Conservation (phyloP, 2,797 vertebrate species). For the Gymnocypris eckloni region DNA sequence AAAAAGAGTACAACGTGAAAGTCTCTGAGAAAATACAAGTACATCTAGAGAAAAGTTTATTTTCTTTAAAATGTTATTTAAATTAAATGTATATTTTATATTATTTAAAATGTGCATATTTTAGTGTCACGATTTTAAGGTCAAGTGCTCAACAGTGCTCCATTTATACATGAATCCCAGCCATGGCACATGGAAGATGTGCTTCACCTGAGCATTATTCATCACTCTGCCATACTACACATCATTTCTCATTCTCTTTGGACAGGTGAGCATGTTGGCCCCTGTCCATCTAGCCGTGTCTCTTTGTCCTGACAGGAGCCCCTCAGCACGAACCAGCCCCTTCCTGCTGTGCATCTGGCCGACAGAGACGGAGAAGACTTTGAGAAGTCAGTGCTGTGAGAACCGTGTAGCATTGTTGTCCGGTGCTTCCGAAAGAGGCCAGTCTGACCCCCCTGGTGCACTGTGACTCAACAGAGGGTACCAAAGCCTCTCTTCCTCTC, state of each 20-base stretch:
- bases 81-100: not conserved
- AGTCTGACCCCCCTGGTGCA: conserved; percentile 66
- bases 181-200: not conserved
- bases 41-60: no score
- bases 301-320: conserved; percentile 23
- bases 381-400: conserved; percentile 58
- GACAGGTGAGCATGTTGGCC: conserved; percentile 36
- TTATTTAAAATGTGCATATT: not conserved
- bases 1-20: not conserved
- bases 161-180: not conserved
- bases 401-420: conserved; percentile 52
- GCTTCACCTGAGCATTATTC: conserved; percentile 16
- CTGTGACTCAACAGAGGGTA: conserved; percentile 55
- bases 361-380: conserved; percentile 51
- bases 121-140: not conserved
- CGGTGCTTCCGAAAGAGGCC: conserved; percentile 68
- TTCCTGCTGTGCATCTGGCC: conserved; percentile 25
- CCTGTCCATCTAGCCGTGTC: conserved; percentile 3
- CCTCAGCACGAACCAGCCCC: not conserved
- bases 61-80: not conserved
- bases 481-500: conserved; percentile 42
- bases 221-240: conserved; percentile 23
- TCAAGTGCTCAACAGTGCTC: not conserved
- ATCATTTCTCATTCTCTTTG: conserved; percentile 17
- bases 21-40: no score